Base-by-base conservation (phyloP, 2,797 vertebrate genomes). In the Artibeus lituratus region DNA sequence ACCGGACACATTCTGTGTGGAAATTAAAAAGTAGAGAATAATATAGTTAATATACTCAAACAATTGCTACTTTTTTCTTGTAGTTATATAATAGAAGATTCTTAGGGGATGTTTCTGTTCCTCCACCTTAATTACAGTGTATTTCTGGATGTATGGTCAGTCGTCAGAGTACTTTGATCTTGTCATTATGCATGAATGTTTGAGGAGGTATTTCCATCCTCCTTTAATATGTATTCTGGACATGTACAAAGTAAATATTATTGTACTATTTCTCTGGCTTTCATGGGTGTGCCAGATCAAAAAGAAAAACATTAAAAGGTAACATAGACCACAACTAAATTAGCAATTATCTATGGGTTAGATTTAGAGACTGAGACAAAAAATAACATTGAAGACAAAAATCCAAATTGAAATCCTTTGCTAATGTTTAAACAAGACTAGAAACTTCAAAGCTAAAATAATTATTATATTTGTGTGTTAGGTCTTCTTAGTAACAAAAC, bases 241-340 rank as follows among this genome's bases (percentile, higher is more conserved):
- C 32, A 83, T 70, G 42, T 72, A 67, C 35, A 89, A 92, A 95
- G 74, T 94, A 95, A 97, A 95, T 88, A 96, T 96, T 94, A 87
- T 92, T 96, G 47, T 42, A 90, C 35, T 82, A 44, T 92, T 95
- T 94, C 70, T 90, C 32, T 86, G 55, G 90, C 44, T 96, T 97
- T 95, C 53, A 65, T 90, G 81, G 49, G 44, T 96, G 39, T 95
- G 91, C 37, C 81, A 94, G 44, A 97, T 97, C 62, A 94, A 97
- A 96, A 96, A 92, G 83, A 80, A 95, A 95, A 90, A 74, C 77
- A 88, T 96, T 49, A 94, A 94, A 95, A 86, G 73, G 72, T 86
- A 97, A 87, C 37, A 81, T 57, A 91, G 94, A 90, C 87, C 16
- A 1, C 26, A 96, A 70, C 67, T 74, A 96, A 97, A 96, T 95